These are phyloP conservation scores for Taurulus bubalis DNA, from an alignment of 2,113 vertebrate genomes.

Conservation along the genomic window DNA sequence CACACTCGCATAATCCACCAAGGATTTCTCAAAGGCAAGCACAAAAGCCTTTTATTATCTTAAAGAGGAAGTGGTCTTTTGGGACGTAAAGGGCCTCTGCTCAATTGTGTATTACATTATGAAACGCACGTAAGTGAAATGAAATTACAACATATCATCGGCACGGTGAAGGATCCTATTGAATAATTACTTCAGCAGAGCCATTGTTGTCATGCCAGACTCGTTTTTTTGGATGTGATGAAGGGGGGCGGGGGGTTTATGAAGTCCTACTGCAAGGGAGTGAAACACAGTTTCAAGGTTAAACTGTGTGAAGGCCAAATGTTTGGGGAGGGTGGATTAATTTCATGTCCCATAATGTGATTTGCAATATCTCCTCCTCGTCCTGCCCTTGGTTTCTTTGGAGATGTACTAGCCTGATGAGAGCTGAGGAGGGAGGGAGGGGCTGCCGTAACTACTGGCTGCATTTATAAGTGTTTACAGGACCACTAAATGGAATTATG, in stretches of 20 bases:
- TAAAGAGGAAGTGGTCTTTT: slow-evolving; percentile 80
- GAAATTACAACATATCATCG: slow-evolving; percentile 81
- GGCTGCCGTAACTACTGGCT: slow-evolving; percentile 43
- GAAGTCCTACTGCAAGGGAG: slow-evolving; percentile 53
- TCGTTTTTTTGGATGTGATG: slow-evolving; percentile 63
- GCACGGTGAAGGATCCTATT: slow-evolving; percentile 68
- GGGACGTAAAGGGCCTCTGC: slow-evolving; percentile 71
- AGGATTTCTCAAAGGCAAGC: slow-evolving; percentile 81
- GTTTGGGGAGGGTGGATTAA: slow-evolving; percentile 79
- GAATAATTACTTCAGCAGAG: slow-evolving; percentile 72
- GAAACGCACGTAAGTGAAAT: slow-evolving; percentile 80
- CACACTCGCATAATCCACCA: slow-evolving; percentile 75
- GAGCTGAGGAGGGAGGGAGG: slow-evolving; percentile 38
- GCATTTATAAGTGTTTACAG: slow-evolving; percentile 71
- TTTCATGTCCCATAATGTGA: slow-evolving; percentile 81
- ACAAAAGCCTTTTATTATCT: slow-evolving; percentile 82
- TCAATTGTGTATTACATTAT: slow-evolving; percentile 77
- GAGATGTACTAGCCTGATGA: slow-evolving; percentile 68
- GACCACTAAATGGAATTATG: slow-evolving; percentile 69
- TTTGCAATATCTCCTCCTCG: slow-evolving; percentile 74
- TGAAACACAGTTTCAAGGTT: slow-evolving; percentile 77
- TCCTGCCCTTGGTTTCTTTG: slow-evolving; percentile 77
- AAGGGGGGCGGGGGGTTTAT: slow-evolving; percentile 27
- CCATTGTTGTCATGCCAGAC: slow-evolving; percentile 74
- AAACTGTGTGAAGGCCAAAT: slow-evolving; percentile 76